phyloP scores from a whole-genome alignment of 2,888 invertebrate species.

The Phortica okadai region DNA sequence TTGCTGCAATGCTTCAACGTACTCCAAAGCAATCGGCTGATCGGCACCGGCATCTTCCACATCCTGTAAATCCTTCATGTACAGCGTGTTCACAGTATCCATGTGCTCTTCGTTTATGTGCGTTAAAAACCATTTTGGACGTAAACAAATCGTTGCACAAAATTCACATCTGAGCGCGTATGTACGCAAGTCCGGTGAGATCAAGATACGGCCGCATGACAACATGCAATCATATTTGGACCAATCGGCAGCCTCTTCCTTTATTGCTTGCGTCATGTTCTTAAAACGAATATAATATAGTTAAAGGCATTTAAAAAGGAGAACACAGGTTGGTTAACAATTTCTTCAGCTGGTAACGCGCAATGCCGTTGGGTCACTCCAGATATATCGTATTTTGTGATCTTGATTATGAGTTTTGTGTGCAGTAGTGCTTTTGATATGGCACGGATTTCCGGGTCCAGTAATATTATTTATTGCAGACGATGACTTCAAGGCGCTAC shows the following conservation, averaged over 20 bases:
- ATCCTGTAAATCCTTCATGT: neutral
- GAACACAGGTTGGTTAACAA: too few relatives aligned
- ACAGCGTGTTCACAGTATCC: neutral
- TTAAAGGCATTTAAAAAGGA: too few relatives aligned
- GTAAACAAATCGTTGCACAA: slow-evolving; percentile 4
- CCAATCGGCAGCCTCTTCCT: neutral
- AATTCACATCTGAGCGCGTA: neutral
- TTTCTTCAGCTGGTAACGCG: too few relatives aligned
- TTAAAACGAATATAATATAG: too few relatives aligned
- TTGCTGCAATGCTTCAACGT: neutral
- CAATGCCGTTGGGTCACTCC: too few relatives aligned
- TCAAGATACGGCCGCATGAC: neutral
- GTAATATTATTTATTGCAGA: too few relatives aligned
- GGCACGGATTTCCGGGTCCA: too few relatives aligned
- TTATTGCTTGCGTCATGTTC: too few relatives aligned
- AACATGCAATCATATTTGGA: neutral
- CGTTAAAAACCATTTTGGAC: neutral
- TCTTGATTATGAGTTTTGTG: too few relatives aligned
- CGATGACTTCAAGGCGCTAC: too few relatives aligned
- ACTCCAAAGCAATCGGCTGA: neutral
- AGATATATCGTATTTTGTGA: too few relatives aligned
- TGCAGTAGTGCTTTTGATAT: too few relatives aligned
- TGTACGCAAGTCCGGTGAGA: neutral
- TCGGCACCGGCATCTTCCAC: neutral
- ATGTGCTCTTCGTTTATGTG: neutral